A percentile compares a stretch with the other conserved stretches of the same genome.
Evolutionary conservation across 2,797 vertebrate species (phyloP).

Genomic region (Ataeniobius toweri): DNA sequence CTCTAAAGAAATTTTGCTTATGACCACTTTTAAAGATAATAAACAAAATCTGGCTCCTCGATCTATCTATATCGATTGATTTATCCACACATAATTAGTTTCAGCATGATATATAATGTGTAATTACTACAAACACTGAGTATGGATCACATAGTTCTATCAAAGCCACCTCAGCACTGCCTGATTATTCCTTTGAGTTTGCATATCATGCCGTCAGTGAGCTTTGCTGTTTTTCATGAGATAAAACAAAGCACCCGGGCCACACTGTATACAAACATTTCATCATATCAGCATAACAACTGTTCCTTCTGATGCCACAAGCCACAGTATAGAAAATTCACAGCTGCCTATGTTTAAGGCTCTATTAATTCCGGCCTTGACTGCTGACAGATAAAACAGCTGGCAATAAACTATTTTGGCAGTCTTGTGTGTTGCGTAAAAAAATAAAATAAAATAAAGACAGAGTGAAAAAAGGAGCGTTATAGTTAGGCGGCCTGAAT

Average conservation of each 20-base stretch:
- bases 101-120: conserved; percentile 26
- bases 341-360: conserved; percentile 72
- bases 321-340: conserved; percentile 59
- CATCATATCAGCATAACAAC: conserved; percentile 65
- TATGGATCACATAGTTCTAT: conserved; percentile 38
- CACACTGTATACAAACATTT: conserved; percentile 46
- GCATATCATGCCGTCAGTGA: conserved; percentile 25
- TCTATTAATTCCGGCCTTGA: conserved; percentile 75
- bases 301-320: conserved; percentile 62
- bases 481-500: conserved; percentile 51
- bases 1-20: not conserved
- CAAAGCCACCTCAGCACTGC: conserved; percentile 44
- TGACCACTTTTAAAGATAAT: conserved; percentile 2
- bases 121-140: conserved; percentile 45
- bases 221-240: conserved; percentile 44
- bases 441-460: conserved; percentile 12
- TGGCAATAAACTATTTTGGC: conserved; percentile 71
- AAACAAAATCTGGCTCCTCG: not conserved
- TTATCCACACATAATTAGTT: not conserved
- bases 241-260: conserved; percentile 50
- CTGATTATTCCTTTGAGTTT: conserved; percentile 46
- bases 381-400: conserved; percentile 75
- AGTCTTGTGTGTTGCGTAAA: conserved; percentile 53
- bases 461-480: conserved; percentile 28
- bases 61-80: not conserved